Conservation (phyloP, 2,113 vertebrate genomes). For the Xenus cinereus region DNA sequence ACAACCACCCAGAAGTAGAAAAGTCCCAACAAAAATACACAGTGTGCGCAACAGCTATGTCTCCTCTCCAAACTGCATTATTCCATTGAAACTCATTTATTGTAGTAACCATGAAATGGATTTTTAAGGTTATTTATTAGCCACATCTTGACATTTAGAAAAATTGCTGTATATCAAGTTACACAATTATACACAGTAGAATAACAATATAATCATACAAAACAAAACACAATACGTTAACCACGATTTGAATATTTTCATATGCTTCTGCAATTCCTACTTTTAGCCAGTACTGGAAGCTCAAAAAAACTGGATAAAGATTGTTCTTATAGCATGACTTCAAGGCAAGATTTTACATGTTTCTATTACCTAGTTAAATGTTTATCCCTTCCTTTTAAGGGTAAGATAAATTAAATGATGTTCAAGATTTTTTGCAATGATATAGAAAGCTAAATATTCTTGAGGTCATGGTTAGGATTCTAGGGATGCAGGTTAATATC, state of each 20-base stretch:
- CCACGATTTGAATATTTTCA: constrained; percentile 36
- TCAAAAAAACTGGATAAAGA: neutral
- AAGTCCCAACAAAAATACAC: constrained; percentile 9
- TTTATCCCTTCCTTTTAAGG: neutral
- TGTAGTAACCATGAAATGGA: neutral
- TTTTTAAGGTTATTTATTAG: constrained; percentile 22
- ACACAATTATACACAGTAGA: constrained; percentile 11
- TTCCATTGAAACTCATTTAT: constrained; percentile 7
- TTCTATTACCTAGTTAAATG: neutral
- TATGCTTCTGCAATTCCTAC: neutral
- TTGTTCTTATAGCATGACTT: neutral
- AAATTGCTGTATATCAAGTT: constrained; percentile 44
- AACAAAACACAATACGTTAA: constrained; percentile 21
- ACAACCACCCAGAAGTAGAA: neutral
- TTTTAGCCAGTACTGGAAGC: neutral
- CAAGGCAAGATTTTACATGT: neutral
- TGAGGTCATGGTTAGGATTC: neutral
- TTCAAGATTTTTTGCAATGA: neutral
- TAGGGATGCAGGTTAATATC: neutral
- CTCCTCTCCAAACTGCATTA: neutral
- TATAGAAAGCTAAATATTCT: neutral
- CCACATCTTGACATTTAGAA: constrained; percentile 46
- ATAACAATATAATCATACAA: neutral
- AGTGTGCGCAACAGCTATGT: neutral
- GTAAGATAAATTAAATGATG: neutral